Base-by-base conservation (phyloP, 1,140 invertebrate genomes). In the Pseudomyrmex sp. region DNA sequence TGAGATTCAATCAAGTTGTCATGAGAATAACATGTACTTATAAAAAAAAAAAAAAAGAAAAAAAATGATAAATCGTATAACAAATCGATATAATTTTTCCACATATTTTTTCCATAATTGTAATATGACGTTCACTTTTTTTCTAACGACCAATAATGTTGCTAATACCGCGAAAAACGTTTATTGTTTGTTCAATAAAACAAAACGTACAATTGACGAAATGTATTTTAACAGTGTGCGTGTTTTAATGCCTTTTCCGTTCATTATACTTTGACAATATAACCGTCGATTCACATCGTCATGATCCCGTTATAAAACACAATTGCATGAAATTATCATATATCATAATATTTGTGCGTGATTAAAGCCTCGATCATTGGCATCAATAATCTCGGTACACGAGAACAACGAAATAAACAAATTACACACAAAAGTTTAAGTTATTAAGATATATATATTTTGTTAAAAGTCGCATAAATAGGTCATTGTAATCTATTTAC, bases 401-500 rank as follows among this genome's bases (percentile, higher is more conserved):
- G n/a, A 48, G 23, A 70, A 72, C 23, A 15, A 59, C 5, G 5
- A 80, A 77, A 44, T 56, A 46, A 77, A 50, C 63, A 35, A 10
- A 77, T 58, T 50, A 66, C 23, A 70, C 66, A 35, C 35, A 35
- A 70, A 80, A 59, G 23, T 59, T 2, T 48, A 72, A 80, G 54
- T 80, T 80, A 70, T 72, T 80, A 59, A 70, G 76, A 18, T 58
- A 23, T 75, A 80, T 72, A 80, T 70, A 80, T 80, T 70, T 80
- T 23, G 35, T 70, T 23, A 66, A 70, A 70, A 80, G 13, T 70
- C 15, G 66, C 76, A 80, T 70, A 48, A 70, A 80, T 66, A 59
- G 76, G 44, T 70, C 65, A 70, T 80, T 80, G 35, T 26, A 54
- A 54, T 70, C 66, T 70, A 79, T 79, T 79, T 79, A 59, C 65